Conservation (phyloP, 1,140 invertebrate genomes). For the Cyrtorhinus lividipennis region DNA sequence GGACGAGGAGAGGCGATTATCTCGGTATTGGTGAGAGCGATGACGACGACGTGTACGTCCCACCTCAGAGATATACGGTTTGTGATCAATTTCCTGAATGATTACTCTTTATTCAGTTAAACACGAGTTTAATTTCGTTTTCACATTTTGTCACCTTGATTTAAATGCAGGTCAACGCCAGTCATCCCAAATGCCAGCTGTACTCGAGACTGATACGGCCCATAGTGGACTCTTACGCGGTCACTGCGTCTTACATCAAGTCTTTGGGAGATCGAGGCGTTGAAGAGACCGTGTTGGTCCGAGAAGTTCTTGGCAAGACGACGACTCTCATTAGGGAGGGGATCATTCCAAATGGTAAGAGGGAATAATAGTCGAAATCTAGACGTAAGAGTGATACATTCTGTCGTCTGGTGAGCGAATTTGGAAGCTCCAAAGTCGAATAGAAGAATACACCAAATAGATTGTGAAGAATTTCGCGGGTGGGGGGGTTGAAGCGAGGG, state of each 20-base stretch:
- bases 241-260: constrained; percentile 42
- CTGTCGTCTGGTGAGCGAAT: too few species aligned
- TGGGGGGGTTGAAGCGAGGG: too few species aligned
- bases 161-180: constrained; percentile 28
- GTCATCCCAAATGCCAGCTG: constrained; percentile 20
- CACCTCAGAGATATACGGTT: background rate
- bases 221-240: constrained; percentile 54
- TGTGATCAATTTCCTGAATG: too few species aligned
- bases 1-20: background rate
- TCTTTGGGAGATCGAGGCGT: constrained; percentile 39
- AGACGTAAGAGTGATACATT: background rate
- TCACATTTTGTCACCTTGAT: background rate
- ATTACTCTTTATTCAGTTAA: too few species aligned
- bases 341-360: constrained; percentile 48
- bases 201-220: constrained; percentile 41
- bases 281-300: constrained; percentile 51
- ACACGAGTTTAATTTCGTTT: constrained; percentile 27
- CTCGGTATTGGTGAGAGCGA: constrained; percentile 22
- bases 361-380: background rate
- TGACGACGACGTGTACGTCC: constrained; percentile 20
- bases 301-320: constrained; percentile 42
- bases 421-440: too few species aligned
- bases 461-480: too few species aligned
- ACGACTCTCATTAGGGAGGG: constrained; percentile 44
- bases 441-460: too few species aligned